These are phyloP conservation scores for Gymnosoma rotundatum DNA, from an alignment of 2,888 invertebrate genomes.

Conservation along the genomic window DNA sequence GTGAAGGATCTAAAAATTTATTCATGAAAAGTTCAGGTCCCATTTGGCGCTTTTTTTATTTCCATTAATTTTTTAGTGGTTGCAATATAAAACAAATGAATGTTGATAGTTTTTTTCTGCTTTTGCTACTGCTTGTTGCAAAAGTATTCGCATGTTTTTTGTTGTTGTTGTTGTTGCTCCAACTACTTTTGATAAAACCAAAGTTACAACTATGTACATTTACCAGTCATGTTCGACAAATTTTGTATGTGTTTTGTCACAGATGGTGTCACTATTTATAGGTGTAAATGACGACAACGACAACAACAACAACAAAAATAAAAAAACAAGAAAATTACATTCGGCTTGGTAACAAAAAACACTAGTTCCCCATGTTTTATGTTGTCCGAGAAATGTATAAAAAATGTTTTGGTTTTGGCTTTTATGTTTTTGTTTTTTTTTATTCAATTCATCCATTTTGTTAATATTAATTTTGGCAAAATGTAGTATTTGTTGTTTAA, in stretches of 20 bases:
- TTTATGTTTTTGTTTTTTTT: conserved; percentile 13
- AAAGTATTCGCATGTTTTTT: conserved; percentile 46
- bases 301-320: conserved; percentile 35
- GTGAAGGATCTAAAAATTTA: background rate
- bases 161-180: conserved; percentile 1
- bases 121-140: conserved; percentile 31
- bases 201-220: conserved; percentile 60
- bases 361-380: conserved; percentile 43
- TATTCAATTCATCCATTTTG: background rate
- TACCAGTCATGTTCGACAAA: conserved; percentile 72
- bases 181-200: conserved; percentile 59
- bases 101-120: conserved; percentile 6
- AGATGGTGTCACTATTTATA: conserved; percentile 72
- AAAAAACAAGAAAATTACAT: conserved; percentile 51
- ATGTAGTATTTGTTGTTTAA: conserved; percentile 37
- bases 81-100: conserved; percentile 42
- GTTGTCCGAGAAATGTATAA: conserved; percentile 53
- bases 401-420: conserved; percentile 59
- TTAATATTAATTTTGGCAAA: conserved; percentile 42
- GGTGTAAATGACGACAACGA: conserved; percentile 64
- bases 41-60: background rate
- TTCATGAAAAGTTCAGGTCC: too few relatives aligned
- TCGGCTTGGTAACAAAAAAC: conserved; percentile 47
- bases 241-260: conserved; percentile 70
- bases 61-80: conserved; percentile 21